These are phyloP conservation scores for Drosophila niveifrons DNA, from an alignment of 2,888 invertebrate genomes.

Conservation along the genomic window DNA sequence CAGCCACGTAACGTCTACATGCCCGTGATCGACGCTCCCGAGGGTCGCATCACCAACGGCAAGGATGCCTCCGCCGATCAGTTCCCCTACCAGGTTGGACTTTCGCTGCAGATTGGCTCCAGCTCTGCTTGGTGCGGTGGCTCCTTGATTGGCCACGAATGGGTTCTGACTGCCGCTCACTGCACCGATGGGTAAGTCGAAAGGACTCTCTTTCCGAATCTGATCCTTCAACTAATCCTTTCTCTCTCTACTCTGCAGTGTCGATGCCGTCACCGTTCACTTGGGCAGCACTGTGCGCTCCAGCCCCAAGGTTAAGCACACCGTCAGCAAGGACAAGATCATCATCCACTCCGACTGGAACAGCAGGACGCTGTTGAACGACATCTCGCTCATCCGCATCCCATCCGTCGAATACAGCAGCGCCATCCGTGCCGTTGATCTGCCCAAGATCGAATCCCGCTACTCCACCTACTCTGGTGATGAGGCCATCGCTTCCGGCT, in stretches of 20 bases:
- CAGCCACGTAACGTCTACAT: constrained; percentile 46
- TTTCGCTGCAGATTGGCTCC: constrained; percentile 59
- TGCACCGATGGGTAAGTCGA: constrained; percentile 71
- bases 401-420: constrained; percentile 51
- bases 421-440: constrained; percentile 60
- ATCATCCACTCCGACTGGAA: constrained; percentile 69
- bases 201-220: not conserved
- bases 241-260: constrained; percentile 23
- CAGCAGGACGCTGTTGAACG: constrained; percentile 63
- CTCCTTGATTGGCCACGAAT: constrained; percentile 72
- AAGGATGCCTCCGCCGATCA: constrained; percentile 61
- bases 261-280: constrained; percentile 58
- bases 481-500: constrained; percentile 76
- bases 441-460: constrained; percentile 58
- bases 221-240: not conserved
- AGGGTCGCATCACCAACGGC: constrained; percentile 74
- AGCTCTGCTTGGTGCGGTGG: constrained; percentile 78
- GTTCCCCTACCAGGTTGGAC: constrained; percentile 79
- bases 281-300: constrained; percentile 64
- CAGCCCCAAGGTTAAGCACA: constrained; percentile 48
- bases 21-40: constrained; percentile 46
- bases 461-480: constrained; percentile 62
- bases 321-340: constrained; percentile 47
- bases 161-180: constrained; percentile 83
- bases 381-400: constrained; percentile 72